Conservation (phyloP, 2,113 vertebrate species). For the Propithecus coquereli region DNA sequence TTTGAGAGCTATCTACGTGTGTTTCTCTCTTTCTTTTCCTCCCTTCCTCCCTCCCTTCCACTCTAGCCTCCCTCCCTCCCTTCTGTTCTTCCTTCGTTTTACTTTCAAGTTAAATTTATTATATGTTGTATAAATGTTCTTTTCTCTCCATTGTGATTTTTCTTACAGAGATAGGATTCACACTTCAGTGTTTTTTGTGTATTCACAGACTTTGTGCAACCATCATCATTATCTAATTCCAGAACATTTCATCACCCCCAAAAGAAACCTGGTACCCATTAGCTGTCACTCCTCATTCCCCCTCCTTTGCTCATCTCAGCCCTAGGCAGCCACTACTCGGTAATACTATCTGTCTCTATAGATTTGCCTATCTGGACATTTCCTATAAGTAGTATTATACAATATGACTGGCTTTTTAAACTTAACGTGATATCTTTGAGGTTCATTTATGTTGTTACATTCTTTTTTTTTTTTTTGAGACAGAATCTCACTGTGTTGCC, state of each 20-base stretch:
- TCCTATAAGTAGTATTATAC: background rate
- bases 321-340: background rate
- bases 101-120: constrained; percentile 9
- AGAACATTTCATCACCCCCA: background rate
- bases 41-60: no score
- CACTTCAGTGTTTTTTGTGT: background rate
- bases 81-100: background rate
- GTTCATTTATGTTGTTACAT: background rate
- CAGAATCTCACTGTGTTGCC: no score
- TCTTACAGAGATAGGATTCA: background rate
- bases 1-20: background rate
- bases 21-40: background rate
- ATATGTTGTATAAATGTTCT: background rate
- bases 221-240: background rate
- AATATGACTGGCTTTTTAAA: background rate
- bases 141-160: constrained; percentile 27
- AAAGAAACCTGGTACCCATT: background rate
- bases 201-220: background rate
- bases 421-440: background rate
- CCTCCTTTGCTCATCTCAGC: background rate
- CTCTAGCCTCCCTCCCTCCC: no score
- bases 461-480: background rate
- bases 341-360: background rate
- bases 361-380: background rate
- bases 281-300: background rate